Conservation (phyloP, 2,797 vertebrate genomes). For the Myotis pilosus region DNA sequence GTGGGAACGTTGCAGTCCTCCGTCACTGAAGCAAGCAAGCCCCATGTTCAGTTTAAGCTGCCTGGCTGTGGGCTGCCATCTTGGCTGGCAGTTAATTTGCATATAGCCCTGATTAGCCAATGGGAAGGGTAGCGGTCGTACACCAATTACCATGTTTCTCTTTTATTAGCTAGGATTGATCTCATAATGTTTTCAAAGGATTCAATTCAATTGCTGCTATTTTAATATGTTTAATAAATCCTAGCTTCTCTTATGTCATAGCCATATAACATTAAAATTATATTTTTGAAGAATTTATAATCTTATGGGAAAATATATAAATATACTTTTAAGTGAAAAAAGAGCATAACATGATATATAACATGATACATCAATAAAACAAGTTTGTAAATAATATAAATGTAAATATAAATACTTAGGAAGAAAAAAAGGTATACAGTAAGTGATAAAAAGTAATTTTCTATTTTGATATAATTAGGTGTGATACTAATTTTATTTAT, state of each 20-base stretch:
- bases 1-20: no score
- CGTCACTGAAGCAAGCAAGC: no score
- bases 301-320: not conserved
- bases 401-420: not conserved
- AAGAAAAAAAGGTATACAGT: not conserved
- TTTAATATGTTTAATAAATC: not conserved
- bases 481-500: conserved; percentile 19
- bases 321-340: conserved; percentile 1
- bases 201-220: not conserved
- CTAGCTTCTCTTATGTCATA: not conserved
- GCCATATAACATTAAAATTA: not conserved
- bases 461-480: not conserved
- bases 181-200: not conserved
- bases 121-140: no score
- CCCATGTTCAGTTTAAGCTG: no score
- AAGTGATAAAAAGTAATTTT: not conserved
- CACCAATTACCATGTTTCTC: no score
- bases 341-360: not conserved
- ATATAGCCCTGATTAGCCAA: no score
- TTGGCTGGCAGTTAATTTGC: no score
- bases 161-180: not conserved
- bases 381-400: not conserved
- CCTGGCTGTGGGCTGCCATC: no score
- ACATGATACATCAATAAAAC: not conserved
- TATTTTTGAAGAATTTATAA: not conserved